Conservation (phyloP, 2,797 vertebrate species). For the Pyrocephalus nanus region DNA sequence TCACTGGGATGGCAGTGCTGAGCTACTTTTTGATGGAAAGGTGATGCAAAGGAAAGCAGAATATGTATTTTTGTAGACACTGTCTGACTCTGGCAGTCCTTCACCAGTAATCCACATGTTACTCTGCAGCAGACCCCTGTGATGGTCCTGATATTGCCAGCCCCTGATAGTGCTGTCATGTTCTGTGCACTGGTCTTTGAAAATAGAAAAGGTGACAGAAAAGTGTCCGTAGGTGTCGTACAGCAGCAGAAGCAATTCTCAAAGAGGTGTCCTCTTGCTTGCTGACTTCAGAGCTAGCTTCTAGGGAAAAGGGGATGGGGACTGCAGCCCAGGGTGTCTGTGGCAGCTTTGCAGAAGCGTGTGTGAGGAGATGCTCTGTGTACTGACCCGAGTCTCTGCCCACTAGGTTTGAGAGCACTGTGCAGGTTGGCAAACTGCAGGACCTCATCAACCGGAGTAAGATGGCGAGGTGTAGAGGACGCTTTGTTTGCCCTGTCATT, state of each 20-base stretch:
- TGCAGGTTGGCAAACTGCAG: conserved; percentile 91
- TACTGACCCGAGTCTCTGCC: conserved; percentile 2
- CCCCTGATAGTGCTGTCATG: neutral
- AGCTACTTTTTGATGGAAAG: neutral
- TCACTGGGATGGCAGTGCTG: neutral
- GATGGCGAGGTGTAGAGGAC: conserved; percentile 92
- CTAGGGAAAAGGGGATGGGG: neutral
- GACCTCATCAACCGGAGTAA: conserved; percentile 95
- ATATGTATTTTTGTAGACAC: neutral
- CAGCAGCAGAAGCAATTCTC: neutral
- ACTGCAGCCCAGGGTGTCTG: neutral
- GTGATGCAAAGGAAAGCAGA: neutral
- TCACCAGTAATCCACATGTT: fast-evolving
- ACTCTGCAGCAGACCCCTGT: neutral
- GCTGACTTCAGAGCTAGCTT: neutral
- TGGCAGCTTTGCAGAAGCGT: neutral
- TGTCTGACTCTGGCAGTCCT: neutral
- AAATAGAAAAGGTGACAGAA: neutral
- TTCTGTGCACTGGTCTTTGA: neutral
- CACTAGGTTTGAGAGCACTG: conserved; percentile 88
- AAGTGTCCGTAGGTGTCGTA: fast-evolving
- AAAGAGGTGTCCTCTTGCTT: neutral
- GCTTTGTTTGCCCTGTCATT: conserved; percentile 97
- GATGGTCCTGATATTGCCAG: neutral
- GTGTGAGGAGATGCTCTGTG: neutral